Percentiles rank a stretch among this genome's conserved stretches.
phyloP scores from a whole-genome alignment of 1,140 invertebrate species.

The Metaphire vulgaris region DNA sequence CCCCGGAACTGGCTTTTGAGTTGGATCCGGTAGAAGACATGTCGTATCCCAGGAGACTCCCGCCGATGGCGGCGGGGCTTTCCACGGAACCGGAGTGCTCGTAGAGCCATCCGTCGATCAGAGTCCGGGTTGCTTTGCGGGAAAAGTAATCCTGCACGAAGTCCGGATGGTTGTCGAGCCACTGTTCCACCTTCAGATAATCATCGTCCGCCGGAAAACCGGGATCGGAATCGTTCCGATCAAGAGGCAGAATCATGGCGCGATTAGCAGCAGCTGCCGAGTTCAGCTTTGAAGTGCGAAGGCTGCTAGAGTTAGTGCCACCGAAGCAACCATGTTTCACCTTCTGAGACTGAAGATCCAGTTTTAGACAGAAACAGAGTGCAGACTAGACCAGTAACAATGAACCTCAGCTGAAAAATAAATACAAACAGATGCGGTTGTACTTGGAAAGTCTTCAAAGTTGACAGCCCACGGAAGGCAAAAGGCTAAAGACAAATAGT shows the following conservation, averaged over 20 bases:
- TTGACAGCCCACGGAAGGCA: too few relatives aligned
- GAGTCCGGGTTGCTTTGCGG: constrained; percentile 81
- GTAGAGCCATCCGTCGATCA: constrained; percentile 79
- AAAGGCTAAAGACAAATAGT: too few relatives aligned
- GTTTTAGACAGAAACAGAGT: too few relatives aligned
- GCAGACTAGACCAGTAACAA: too few relatives aligned
- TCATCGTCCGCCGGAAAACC: constrained; percentile 34
- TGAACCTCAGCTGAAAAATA: too few relatives aligned
- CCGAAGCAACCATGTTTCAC: neutral
- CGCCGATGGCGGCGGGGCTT: constrained; percentile 45
- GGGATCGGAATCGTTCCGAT: constrained; percentile 14
- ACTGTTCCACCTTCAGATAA: constrained; percentile 53
- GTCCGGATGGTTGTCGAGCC: constrained; percentile 91
- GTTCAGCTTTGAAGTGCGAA: neutral
- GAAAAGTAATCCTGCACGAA: constrained; percentile 91
- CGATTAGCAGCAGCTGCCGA: too few relatives aligned
- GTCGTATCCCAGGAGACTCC: neutral
- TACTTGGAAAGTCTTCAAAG: too few relatives aligned
- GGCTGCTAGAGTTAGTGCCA: neutral
- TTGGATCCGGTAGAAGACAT: constrained; percentile 37
- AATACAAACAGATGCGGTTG: too few relatives aligned
- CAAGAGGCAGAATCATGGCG: neutral
- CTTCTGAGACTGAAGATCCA: neutral
- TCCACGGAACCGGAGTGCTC: constrained; percentile 38
- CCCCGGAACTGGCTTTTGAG: constrained; percentile 47